These are phyloP conservation scores for Drosophila leontia DNA, from an alignment of 1,140 invertebrate species.

Conservation along the genomic window DNA sequence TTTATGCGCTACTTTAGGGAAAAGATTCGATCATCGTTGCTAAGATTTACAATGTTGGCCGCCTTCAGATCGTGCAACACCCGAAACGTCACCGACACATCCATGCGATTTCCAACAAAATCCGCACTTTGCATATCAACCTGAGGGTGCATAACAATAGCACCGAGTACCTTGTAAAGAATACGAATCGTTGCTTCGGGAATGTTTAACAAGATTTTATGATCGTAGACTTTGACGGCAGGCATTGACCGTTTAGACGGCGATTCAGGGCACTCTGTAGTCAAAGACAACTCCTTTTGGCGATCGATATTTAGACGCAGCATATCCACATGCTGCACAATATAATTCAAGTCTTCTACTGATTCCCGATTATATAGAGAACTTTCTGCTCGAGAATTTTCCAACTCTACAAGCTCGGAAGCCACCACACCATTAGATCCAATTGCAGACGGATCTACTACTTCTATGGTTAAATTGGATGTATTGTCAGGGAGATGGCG, in stretches of 20 bases:
- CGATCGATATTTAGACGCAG: conserved; percentile 57
- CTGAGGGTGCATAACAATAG: conserved; percentile 22
- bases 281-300: conserved; percentile 24
- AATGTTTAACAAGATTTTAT: conserved; percentile 21
- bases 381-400: background rate
- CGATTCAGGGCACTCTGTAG: background rate
- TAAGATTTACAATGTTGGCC: conserved; percentile 36
- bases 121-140: conserved; percentile 36
- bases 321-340: conserved; percentile 36
- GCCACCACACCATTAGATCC: background rate
- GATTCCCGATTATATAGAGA: background rate
- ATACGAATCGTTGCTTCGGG: conserved; percentile 13
- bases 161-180: conserved; percentile 33
- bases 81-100: conserved; percentile 33
- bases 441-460: background rate
- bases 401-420: background rate
- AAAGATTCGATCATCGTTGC: conserved; percentile 24
- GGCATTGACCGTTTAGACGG: conserved; percentile 29
- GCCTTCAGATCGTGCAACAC: conserved; percentile 53
- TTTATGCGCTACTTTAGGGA: conserved; percentile 9
- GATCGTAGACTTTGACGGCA: conserved; percentile 48
- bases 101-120: conserved; percentile 39
- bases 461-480: background rate
- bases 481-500: background rate
- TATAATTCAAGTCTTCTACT: conserved; percentile 33